Percentiles rank a stretch among this genome's conserved stretches.
Evolutionary conservation across 2,797 vertebrate species (phyloP).

Genomic region (Oryzias sinensis): DNA sequence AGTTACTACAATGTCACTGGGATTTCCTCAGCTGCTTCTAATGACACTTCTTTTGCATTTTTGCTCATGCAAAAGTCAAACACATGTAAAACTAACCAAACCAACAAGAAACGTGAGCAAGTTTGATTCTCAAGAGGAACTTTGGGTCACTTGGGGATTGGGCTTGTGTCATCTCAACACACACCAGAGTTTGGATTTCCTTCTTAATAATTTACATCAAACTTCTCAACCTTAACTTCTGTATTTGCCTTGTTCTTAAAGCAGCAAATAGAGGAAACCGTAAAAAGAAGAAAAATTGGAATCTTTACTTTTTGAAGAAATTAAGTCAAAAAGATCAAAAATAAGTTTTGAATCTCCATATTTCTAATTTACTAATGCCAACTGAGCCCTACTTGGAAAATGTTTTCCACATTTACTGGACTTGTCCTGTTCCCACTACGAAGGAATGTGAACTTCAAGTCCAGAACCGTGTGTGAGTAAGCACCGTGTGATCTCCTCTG

Average conservation of each 20-base stretch:
- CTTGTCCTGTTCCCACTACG: conserved; percentile 14
- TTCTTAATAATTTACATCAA: background rate
- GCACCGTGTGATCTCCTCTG: conserved; percentile 2
- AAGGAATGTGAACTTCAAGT: conserved; percentile 7
- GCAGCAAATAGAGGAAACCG: background rate
- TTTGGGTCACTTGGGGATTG: background rate
- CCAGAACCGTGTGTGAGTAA: conserved; percentile 2
- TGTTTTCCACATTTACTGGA: conserved; percentile 6
- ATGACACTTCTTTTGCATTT: background rate
- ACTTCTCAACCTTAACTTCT: background rate
- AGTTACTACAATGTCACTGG: background rate
- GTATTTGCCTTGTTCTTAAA: background rate
- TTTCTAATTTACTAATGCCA: background rate
- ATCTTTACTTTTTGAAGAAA: background rate
- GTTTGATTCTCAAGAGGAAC: background rate
- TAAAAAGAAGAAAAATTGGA: background rate
- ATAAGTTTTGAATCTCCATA: background rate
- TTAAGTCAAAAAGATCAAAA: background rate
- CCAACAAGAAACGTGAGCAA: background rate
- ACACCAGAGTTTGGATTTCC: background rate
- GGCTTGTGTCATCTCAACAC: background rate
- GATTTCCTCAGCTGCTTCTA: background rate
- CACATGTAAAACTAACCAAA: background rate
- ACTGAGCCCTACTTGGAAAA: conserved; percentile 2
- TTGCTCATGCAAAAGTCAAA: background rate